Percentiles rank a stretch among this genome's conserved stretches.
These are phyloP conservation scores for Rhinophrynus dorsalis DNA, from an alignment of 2,797 vertebrate genomes.

Conservation along the genomic window DNA sequence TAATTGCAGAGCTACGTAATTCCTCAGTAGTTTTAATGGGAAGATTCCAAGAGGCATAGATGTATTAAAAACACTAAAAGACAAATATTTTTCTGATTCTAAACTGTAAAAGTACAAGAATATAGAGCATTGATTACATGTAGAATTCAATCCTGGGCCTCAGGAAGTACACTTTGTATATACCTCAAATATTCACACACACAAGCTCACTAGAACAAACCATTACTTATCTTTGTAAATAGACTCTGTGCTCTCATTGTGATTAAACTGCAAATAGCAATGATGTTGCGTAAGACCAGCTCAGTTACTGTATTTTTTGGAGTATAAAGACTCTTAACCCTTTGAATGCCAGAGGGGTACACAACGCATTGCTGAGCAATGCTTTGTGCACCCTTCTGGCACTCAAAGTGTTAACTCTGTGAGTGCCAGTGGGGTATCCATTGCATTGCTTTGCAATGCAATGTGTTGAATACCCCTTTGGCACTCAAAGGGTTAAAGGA, in stretches of 20 bases:
- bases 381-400: too few relatives aligned
- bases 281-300: too few relatives aligned
- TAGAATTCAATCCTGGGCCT: constrained; percentile 57
- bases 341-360: too few relatives aligned
- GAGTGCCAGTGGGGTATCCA: too few relatives aligned
- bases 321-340: too few relatives aligned
- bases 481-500: too few relatives aligned
- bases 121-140: constrained; percentile 54
- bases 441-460: too few relatives aligned
- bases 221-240: constrained; percentile 22
- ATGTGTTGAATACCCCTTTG: too few relatives aligned
- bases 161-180: constrained; percentile 56
- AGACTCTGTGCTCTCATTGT: not conserved
- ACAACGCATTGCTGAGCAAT: too few relatives aligned
- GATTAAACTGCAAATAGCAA: too few relatives aligned
- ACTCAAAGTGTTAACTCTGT: too few relatives aligned
- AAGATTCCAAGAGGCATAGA: constrained; percentile 52
- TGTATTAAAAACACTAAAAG: constrained; percentile 43
- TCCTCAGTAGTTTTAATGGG: not conserved
- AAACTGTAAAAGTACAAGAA: constrained; percentile 59
- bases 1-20: not conserved
- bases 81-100: constrained; percentile 53
- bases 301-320: too few relatives aligned
- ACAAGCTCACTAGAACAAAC: constrained; percentile 57
- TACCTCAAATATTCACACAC: constrained; percentile 52